Evolutionary conservation across 2,797 vertebrate genomes (phyloP).

Genomic region (Etheostoma perlongum): DNA sequence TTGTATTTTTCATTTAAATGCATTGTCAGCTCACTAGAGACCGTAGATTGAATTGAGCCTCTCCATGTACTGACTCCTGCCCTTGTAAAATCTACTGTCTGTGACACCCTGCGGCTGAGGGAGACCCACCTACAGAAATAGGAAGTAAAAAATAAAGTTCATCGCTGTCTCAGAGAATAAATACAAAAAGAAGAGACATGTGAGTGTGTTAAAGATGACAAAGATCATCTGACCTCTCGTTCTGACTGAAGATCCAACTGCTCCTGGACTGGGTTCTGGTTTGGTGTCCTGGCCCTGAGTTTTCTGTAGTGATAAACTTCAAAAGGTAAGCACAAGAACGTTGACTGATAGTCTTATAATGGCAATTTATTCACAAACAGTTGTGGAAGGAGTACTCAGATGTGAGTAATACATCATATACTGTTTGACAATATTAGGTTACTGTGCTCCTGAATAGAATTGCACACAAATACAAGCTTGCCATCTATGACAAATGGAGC

Average conservation of each 20-base stretch:
- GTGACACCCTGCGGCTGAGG: neutral
- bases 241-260: constrained; percentile 7
- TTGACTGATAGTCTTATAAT: neutral
- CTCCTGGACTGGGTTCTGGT: neutral
- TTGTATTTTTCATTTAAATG: neutral
- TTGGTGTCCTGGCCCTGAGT: neutral
- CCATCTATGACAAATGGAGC: neutral
- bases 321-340: neutral
- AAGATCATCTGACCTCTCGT: constrained; percentile 43
- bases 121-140: neutral
- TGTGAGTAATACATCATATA: too few relatives aligned
- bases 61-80: constrained; percentile 40
- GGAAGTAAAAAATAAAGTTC: neutral
- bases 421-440: too few relatives aligned
- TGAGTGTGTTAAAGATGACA: neutral
- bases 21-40: neutral
- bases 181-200: neutral
- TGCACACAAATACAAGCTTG: neutral
- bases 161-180: neutral
- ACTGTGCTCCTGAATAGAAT: neutral
- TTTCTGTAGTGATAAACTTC: constrained; percentile 39
- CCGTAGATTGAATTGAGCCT: constrained; percentile 52
- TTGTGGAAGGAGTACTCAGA: neutral
- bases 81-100: neutral
- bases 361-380: neutral